A percentile compares a stretch with the other conserved stretches of the same genome.
These are phyloP conservation scores for Dicaeum eximium DNA, from an alignment of 2,113 vertebrate species.

Conservation along the genomic window DNA sequence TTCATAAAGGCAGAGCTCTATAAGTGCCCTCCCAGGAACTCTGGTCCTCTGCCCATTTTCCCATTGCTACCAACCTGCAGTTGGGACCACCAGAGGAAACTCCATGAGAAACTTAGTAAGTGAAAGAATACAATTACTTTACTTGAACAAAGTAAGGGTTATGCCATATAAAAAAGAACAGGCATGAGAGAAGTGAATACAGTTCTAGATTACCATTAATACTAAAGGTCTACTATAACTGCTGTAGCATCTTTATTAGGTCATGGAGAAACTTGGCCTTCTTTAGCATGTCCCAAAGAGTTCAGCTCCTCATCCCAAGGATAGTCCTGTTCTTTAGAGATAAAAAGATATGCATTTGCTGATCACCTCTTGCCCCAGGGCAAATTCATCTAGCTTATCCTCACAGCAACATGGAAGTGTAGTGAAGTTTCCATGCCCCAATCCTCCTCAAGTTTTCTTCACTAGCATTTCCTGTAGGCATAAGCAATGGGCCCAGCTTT, in stretches of 20 bases:
- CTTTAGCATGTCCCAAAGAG: neutral
- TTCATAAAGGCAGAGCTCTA: neutral
- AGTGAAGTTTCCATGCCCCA: neutral
- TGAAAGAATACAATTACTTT: neutral
- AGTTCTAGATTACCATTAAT: neutral
- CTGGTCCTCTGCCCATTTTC: neutral
- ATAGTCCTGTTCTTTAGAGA: neutral
- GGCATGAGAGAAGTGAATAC: neutral
- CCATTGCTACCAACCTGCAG: neutral
- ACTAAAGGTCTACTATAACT: neutral
- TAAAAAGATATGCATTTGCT: neutral
- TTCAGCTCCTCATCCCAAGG: neutral
- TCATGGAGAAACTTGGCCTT: neutral
- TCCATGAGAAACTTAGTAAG: neutral
- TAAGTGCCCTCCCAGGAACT: neutral
- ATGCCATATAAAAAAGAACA: neutral
- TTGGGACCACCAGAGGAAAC: neutral
- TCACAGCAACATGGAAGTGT: neutral
- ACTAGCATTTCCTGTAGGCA: neutral
- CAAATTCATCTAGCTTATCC: neutral
- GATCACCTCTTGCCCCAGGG: neutral
- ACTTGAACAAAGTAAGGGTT: neutral
- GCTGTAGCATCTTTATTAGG: neutral
- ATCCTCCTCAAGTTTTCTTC: neutral
- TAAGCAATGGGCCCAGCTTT: neutral